A percentile compares a stretch with the other conserved stretches of the same genome.
These are phyloP conservation scores for Paramuricea clavata DNA, from an alignment of 92 coral and sea anemone species.

Conservation along the genomic window DNA sequence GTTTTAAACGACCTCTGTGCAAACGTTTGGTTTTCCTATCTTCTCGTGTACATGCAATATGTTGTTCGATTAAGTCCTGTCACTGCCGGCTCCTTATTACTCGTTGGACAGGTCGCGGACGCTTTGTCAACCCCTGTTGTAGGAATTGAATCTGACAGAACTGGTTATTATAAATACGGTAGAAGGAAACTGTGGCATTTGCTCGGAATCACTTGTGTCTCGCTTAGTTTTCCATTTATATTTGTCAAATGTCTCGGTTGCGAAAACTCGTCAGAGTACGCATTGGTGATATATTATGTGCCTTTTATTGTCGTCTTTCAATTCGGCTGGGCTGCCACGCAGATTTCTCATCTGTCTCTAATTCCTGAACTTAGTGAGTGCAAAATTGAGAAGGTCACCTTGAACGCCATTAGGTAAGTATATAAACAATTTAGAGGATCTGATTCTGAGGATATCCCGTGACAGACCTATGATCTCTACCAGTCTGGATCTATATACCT, in stretches of 20 bases:
- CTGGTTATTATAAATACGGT: slow-evolving; percentile 78
- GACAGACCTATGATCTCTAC: too few relatives aligned
- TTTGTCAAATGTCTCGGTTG: slow-evolving; percentile 86
- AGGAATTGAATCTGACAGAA: slow-evolving; percentile 90
- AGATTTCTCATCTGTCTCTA: slow-evolving; percentile 91
- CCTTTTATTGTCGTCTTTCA: slow-evolving; percentile 91
- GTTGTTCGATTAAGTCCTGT: slow-evolving; percentile 82
- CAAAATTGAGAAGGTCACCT: slow-evolving; percentile 83
- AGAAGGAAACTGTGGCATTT: slow-evolving; percentile 96
- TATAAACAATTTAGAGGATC: too few relatives aligned
- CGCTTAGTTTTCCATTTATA: slow-evolving; percentile 85
- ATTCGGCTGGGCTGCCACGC: slow-evolving; percentile 98
- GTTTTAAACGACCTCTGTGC: slow-evolving; percentile 92
- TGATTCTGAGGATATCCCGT: too few relatives aligned
- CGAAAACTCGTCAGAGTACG: slow-evolving; percentile 73
- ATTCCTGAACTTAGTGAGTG: slow-evolving; percentile 87
- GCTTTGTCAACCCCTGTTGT: slow-evolving; percentile 91
- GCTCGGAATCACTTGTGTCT: slow-evolving; percentile 83
- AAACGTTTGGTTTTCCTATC: slow-evolving; percentile 95
- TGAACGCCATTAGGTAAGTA: slow-evolving; percentile 88
- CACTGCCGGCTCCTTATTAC: slow-evolving; percentile 78
- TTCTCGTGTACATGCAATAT: slow-evolving; percentile 88
- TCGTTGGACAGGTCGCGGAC: slow-evolving; percentile 95
- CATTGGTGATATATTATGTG: slow-evolving; percentile 81
- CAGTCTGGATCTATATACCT: too few relatives aligned